Percentiles rank a stretch among this genome's conserved stretches.
These are phyloP conservation scores for Synaphobranchus kaupii DNA, from an alignment of 2,797 vertebrate genomes.

Conservation along the genomic window DNA sequence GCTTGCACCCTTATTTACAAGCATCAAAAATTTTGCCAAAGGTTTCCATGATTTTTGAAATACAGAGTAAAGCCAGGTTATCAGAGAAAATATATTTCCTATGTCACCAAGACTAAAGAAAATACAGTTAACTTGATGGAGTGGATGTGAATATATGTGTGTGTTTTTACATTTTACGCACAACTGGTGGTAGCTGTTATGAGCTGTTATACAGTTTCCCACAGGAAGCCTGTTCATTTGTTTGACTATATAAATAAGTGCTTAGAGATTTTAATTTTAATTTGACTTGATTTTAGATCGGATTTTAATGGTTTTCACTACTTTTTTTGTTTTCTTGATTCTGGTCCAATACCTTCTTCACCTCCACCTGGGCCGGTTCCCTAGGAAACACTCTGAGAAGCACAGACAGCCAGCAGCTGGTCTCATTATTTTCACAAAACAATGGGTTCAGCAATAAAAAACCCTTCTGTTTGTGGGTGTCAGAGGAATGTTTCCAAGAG, in stretches of 20 bases:
- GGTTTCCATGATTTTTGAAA: constrained; percentile 36
- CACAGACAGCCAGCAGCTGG: neutral
- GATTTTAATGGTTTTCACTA: constrained; percentile 65
- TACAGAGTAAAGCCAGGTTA: neutral
- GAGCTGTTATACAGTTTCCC: neutral
- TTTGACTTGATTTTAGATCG: too few relatives aligned
- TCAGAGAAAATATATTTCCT: constrained; percentile 13
- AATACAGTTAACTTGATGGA: neutral
- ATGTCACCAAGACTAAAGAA: constrained; percentile 38
- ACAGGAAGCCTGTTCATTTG: constrained; percentile 15
- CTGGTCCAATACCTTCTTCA: constrained; percentile 52
- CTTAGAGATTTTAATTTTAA: too few relatives aligned
- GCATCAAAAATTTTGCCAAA: constrained; percentile 39
- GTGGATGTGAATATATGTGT: neutral
- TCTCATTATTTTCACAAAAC: neutral
- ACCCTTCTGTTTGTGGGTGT: neutral
- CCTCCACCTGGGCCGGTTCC: constrained; percentile 37
- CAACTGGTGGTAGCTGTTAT: neutral
- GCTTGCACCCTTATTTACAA: constrained; percentile 45
- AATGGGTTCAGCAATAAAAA: constrained; percentile 12
- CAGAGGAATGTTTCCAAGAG: neutral
- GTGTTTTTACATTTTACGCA: constrained; percentile 1
- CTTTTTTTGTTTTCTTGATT: constrained; percentile 65
- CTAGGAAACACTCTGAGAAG: neutral
- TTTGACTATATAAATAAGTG: constrained; percentile 67